These are phyloP conservation scores for Laticauda laticaudata DNA, from an alignment of 2,113 vertebrate genomes.

Conservation along the genomic window DNA sequence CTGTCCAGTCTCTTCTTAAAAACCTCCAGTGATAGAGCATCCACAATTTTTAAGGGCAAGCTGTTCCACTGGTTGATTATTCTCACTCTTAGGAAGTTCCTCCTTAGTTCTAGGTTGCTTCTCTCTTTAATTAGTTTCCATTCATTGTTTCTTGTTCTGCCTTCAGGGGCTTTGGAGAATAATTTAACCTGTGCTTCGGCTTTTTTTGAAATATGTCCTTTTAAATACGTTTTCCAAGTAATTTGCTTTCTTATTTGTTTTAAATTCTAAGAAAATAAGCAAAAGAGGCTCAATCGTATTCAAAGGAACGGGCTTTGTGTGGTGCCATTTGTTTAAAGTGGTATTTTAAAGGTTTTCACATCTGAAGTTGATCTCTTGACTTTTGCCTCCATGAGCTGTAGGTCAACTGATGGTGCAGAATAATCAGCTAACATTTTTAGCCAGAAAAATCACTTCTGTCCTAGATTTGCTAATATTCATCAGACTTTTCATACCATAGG, in stretches of 20 bases:
- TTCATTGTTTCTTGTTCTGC: no score
- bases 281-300: background rate
- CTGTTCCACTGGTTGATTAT: no score
- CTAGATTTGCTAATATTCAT: background rate
- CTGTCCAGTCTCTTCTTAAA: no score
- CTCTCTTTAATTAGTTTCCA: no score
- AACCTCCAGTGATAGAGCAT: no score
- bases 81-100: no score
- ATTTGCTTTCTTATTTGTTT: background rate
- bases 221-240: background rate
- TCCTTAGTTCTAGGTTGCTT: no score
- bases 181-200: background rate
- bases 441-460: background rate
- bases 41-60: no score
- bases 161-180: no score
- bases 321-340: background rate
- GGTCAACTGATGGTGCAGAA: background rate
- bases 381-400: background rate
- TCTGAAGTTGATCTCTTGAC: background rate
- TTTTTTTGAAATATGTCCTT: background rate
- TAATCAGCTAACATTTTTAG: background rate
- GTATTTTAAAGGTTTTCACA: background rate
- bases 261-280: background rate
- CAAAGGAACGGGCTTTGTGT: background rate
- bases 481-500: background rate